Percentiles rank a stretch among this genome's conserved stretches.
Evolutionary conservation across 2,888 invertebrate species (phyloP).

Genomic region (Thymelicus lineola): DNA sequence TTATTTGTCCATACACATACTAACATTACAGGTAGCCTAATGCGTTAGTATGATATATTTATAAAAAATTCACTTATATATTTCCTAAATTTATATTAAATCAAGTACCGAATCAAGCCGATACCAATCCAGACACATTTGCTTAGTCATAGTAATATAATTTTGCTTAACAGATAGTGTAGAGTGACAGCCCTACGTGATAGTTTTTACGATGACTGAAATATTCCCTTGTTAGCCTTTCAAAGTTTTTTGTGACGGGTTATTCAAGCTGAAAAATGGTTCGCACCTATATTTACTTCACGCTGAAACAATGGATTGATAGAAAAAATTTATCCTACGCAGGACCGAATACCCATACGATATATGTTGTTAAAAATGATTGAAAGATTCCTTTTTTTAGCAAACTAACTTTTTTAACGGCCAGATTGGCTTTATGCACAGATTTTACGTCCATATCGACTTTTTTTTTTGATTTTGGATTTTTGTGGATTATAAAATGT

Average conservation of each 20-base stretch:
- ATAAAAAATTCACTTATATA: no score
- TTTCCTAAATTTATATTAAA: no score
- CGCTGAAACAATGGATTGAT: slow-evolving; percentile 26
- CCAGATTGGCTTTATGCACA: slow-evolving; percentile 1
- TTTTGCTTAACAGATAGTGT: slow-evolving; percentile 51
- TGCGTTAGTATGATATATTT: no score
- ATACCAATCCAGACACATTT: slow-evolving; percentile 43
- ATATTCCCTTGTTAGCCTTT: slow-evolving; percentile 34
- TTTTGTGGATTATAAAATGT: neutral
- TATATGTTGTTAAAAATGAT: slow-evolving; percentile 17
- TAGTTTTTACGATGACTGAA: slow-evolving; percentile 37
- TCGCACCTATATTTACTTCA: slow-evolving; percentile 30
- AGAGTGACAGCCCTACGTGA: slow-evolving; percentile 40
- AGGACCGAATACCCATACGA: neutral
- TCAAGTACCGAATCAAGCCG: slow-evolving; percentile 36
- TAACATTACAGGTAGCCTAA: no score
- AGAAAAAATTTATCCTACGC: slow-evolving; percentile 10
- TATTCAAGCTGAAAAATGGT: slow-evolving; percentile 35
- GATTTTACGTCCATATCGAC: neutral
- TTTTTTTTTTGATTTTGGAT: no score
- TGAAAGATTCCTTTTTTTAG: slow-evolving; percentile 4
- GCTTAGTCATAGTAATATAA: slow-evolving; percentile 63
- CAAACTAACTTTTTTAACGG: neutral
- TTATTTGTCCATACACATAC: no score
- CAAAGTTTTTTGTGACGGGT: slow-evolving; percentile 28